These are phyloP conservation scores for Caenorhabditis inopinata DNA, from an alignment of 1,140 invertebrate genomes.

Conservation along the genomic window DNA sequence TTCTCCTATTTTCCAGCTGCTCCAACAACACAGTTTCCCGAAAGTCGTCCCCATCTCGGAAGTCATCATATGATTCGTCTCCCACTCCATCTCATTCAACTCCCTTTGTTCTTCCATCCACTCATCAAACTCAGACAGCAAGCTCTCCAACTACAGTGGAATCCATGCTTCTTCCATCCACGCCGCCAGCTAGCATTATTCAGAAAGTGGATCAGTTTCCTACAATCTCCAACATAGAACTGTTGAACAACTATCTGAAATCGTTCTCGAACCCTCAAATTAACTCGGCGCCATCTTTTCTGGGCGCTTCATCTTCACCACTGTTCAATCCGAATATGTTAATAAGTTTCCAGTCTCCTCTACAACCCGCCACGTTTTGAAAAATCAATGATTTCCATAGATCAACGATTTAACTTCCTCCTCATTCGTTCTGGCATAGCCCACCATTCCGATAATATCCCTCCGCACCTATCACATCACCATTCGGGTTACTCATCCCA, in stretches of 20 bases:
- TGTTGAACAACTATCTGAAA: background rate
- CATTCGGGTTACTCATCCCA: no score
- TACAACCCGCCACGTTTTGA: background rate
- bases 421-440: no score
- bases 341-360: background rate
- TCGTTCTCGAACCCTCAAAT: background rate
- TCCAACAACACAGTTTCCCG: background rate
- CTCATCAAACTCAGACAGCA: background rate
- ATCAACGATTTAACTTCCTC: no score
- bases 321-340: background rate
- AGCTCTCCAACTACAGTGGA: background rate
- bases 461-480: no score
- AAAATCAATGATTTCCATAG: no score
- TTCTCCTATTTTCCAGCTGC: background rate
- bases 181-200: background rate
- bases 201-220: conserved; percentile 11
- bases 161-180: background rate
- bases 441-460: no score
- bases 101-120: background rate
- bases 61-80: background rate
- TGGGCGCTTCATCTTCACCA: background rate
- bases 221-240: background rate
- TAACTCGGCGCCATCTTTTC: background rate
- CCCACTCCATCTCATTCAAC: background rate
- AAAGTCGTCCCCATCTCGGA: background rate